These are phyloP conservation scores for Cricetomys ansorgei DNA, from an alignment of 2,113 vertebrate species.

Conservation along the genomic window DNA sequence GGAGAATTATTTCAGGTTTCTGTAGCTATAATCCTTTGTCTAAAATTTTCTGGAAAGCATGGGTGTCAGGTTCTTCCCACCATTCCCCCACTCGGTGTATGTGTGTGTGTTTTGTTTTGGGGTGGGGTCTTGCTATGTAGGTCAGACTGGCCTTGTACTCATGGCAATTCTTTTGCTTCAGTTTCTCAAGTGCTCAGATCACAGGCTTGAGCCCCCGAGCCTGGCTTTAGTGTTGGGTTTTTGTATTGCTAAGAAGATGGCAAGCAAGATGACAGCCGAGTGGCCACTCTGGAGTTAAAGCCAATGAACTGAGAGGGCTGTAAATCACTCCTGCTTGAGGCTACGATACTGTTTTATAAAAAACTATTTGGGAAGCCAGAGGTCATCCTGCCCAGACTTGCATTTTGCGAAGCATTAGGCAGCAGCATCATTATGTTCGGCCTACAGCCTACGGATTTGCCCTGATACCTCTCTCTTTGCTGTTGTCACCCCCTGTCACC, in stretches of 20 bases:
- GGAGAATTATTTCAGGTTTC: background rate
- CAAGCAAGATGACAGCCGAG: background rate
- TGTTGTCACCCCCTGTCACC: background rate
- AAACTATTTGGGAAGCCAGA: constrained; percentile 68
- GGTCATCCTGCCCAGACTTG: constrained; percentile 77
- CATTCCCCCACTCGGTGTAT: too few relatives aligned
- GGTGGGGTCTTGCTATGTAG: background rate
- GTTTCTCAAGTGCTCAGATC: background rate
- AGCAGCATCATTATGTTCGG: background rate
- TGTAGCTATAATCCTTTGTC: background rate
- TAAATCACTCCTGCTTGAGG: constrained; percentile 62
- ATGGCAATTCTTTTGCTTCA: background rate
- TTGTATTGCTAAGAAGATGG: background rate
- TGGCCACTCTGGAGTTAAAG: constrained; percentile 49
- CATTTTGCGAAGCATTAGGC: constrained; percentile 59
- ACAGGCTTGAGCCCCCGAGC: background rate
- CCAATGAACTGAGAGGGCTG: constrained; percentile 21
- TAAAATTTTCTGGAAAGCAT: background rate
- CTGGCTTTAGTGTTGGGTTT: background rate
- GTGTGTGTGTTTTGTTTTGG: background rate
- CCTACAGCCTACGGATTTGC: background rate
- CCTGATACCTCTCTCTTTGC: background rate
- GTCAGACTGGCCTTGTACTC: background rate
- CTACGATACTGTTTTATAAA: constrained; percentile 75
- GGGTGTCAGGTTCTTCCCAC: background rate